phyloP scores from a whole-genome alignment of 2,888 invertebrate species.

The Ditylenchus weischeri region DNA sequence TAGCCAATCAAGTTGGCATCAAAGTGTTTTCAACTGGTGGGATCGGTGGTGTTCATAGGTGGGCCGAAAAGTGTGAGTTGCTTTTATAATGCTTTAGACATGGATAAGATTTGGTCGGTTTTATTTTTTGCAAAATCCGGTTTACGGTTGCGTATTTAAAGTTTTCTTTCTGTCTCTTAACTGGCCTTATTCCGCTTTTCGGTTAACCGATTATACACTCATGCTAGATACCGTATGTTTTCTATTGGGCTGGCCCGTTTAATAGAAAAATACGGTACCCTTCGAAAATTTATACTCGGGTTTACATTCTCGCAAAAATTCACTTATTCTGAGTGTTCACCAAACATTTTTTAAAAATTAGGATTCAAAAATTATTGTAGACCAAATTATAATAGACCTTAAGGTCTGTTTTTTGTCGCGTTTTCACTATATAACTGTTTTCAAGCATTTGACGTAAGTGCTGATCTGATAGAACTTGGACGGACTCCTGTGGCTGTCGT shows the following conservation, averaged over 20 bases:
- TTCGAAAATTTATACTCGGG: too few species aligned
- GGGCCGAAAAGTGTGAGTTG: conserved; percentile 71
- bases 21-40: conserved; percentile 88
- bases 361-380: neutral
- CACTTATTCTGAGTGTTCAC: neutral
- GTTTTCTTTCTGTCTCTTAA: too few species aligned
- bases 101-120: too few species aligned
- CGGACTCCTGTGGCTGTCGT: conserved; percentile 82
- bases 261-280: too few species aligned
- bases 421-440: neutral
- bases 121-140: too few species aligned
- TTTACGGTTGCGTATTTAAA: too few species aligned
- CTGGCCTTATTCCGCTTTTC: too few species aligned
- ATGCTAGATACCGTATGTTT: too few species aligned
- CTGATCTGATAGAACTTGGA: conserved; percentile 86
- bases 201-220: too few species aligned
- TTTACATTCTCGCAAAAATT: neutral
- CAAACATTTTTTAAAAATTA: neutral
- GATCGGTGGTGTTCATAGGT: conserved; percentile 89
- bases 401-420: neutral
- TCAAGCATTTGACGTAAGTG: conserved; percentile 77
- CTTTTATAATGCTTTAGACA: neutral
- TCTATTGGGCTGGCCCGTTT: too few species aligned
- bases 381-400: neutral
- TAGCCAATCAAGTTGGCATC: conserved; percentile 78